These are phyloP conservation scores for Festucalex cinctus DNA, from an alignment of 2,113 vertebrate genomes.

Conservation along the genomic window DNA sequence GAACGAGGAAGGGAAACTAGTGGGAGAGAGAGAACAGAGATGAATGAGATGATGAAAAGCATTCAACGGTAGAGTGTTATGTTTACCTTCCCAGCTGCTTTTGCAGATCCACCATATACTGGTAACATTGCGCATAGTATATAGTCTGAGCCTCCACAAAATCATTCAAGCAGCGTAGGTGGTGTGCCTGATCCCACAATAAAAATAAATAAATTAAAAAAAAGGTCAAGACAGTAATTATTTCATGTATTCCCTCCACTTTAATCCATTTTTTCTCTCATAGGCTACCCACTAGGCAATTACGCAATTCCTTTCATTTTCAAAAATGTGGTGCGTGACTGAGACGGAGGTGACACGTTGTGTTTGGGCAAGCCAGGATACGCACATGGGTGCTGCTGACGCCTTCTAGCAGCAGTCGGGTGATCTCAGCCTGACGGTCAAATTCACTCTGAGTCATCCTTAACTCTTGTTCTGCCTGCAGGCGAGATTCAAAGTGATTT, in stretches of 20 bases:
- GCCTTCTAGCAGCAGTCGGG: slow-evolving; percentile 91
- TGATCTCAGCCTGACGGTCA: slow-evolving; percentile 97
- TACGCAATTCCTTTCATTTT: neutral
- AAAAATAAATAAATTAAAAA: too few relatives aligned
- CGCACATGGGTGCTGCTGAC: slow-evolving; percentile 96
- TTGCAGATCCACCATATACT: slow-evolving; percentile 97
- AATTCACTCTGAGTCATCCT: slow-evolving; percentile 96
- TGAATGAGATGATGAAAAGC: neutral
- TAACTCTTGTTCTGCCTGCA: slow-evolving; percentile 92
- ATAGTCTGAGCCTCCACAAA: slow-evolving; percentile 97
- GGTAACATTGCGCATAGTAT: slow-evolving; percentile 96
- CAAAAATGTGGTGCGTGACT: neutral
- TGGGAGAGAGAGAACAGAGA: neutral
- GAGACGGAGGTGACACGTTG: neutral
- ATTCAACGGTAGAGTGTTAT: too few relatives aligned
- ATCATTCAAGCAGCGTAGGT: slow-evolving; percentile 94
- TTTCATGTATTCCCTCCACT: neutral
- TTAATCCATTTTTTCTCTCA: too few relatives aligned
- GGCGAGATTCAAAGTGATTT: neutral
- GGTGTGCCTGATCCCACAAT: slow-evolving; percentile 81
- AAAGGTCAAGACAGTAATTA: too few relatives aligned
- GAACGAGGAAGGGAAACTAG: slow-evolving; percentile 90
- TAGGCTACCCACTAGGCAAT: neutral
- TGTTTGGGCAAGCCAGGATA: slow-evolving; percentile 8
- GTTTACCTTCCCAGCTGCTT: slow-evolving; percentile 96